A percentile compares a stretch with the other conserved stretches of the same genome.
phyloP scores from a whole-genome alignment of 2,888 invertebrate species.

The Teleiodes luculella region DNA sequence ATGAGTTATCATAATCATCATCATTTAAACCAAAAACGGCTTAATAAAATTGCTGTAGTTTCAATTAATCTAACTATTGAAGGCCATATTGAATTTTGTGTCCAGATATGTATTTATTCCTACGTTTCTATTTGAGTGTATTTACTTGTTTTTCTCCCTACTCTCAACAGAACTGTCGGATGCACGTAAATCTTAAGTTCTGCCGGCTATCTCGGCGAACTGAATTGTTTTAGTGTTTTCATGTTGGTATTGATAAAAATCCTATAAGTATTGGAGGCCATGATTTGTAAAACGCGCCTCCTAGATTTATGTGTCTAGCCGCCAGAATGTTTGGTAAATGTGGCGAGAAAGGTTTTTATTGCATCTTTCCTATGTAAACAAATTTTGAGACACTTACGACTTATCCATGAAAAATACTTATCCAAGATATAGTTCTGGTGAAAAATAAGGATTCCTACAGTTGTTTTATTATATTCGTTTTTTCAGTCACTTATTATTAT shows the following conservation, averaged over 20 bases:
- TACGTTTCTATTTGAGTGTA: neutral
- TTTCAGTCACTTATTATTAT: too few relatives aligned
- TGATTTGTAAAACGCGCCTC: slow-evolving; percentile 59
- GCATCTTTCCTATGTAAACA: too few relatives aligned
- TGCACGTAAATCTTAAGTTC: slow-evolving; percentile 67
- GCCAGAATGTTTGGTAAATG: slow-evolving; percentile 11
- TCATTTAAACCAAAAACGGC: too few relatives aligned
- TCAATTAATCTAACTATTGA: too few relatives aligned
- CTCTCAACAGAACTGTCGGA: slow-evolving; percentile 34
- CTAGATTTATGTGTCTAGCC: slow-evolving; percentile 64
- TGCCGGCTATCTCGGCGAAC: slow-evolving; percentile 56
- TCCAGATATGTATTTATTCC: neutral
- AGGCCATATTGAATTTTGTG: too few relatives aligned
- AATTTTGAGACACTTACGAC: too few relatives aligned
- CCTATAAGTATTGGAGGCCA: slow-evolving; percentile 40
- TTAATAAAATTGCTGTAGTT: too few relatives aligned
- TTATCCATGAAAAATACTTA: too few relatives aligned
- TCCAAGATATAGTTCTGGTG: too few relatives aligned
- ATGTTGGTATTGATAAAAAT: slow-evolving; percentile 54
- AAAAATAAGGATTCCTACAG: too few relatives aligned
- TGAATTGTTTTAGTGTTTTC: slow-evolving; percentile 61
- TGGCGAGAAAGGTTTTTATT: neutral
- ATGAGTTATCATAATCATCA: too few relatives aligned
- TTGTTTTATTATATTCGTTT: too few relatives aligned
- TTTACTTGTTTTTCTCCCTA: slow-evolving; percentile 18